Base-by-base conservation (phyloP, 2,113 vertebrate species). In the Bos indicus region DNA sequence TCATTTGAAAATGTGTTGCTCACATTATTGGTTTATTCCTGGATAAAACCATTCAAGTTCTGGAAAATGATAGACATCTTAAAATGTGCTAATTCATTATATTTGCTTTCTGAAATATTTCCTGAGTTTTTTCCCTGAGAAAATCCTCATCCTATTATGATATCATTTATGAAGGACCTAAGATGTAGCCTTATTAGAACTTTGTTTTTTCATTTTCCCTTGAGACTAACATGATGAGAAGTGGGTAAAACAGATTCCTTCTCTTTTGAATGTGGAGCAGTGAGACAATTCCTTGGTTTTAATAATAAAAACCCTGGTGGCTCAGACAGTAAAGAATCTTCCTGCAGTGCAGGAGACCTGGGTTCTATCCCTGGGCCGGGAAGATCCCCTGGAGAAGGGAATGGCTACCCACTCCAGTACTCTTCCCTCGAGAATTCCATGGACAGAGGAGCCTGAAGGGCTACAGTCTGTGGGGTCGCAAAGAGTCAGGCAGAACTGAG, bases 381-480 rank as follows among this genome's bases (percentile, higher is more conserved):
- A 71, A 36, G n/a, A 36, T 21, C n/a, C 64, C 64, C 17, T 36
- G 64, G 64, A 71, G n/a, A 21, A 71, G 9, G n/a, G 17, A 36
- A 71, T 71, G 64, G 64, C n/a, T 11, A 11, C 64, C 33, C 17
- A 36, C n/a, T 71, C n/a, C 9, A 36, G 17, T 21, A 36, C n/a
- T 21, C n/a, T 71, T 71, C n/a, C 64, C 17, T 71, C 16, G n/a
- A 67, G 64, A 36, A 21, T 1, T 36, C n/a, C n/a, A 21, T 6
- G 64, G 64, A 11, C 64, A 36, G 64, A 71, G 17, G n/a, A 36
- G n/a, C 17, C 64, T 71, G 64, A 21, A 36, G 64, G 64, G 17
- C 17, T 36, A 11, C 0, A 36, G n/a, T 21, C 64, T 0, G 0
- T 36, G 8, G 4, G 64, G 64, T 36, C 2, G 0, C 64, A 21